Conservation (phyloP, 2,797 vertebrate species). For the Intellagama lesueurii region DNA sequence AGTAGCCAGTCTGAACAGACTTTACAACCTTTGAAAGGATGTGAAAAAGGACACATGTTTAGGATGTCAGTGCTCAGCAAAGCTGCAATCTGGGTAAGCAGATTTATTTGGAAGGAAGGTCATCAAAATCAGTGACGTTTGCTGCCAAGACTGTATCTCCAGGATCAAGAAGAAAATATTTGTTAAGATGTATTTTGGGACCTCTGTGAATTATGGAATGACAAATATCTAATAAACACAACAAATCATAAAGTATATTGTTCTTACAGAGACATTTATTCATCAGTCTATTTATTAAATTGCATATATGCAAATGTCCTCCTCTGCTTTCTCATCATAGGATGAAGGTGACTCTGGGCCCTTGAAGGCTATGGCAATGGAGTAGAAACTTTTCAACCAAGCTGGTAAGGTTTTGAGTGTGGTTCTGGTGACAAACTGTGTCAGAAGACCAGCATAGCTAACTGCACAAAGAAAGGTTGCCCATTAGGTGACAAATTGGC, state of each 20-base stretch:
- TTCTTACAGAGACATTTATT: conserved; percentile 38
- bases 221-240: conserved; percentile 53
- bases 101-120: not conserved
- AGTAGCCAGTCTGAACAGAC: not conserved
- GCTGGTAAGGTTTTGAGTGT: too few relatives aligned
- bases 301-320: too few relatives aligned
- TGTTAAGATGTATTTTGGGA: conserved; percentile 39
- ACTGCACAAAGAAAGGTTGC: too few relatives aligned
- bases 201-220: conserved; percentile 49
- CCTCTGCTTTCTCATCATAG: too few relatives aligned
- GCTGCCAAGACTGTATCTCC: not conserved
- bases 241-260: conserved; percentile 32
- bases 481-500: too few relatives aligned
- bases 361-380: too few relatives aligned
- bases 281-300: too few relatives aligned
- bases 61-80: not conserved
- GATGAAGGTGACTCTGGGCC: too few relatives aligned
- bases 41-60: not conserved
- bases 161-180: not conserved
- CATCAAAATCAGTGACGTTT: not conserved
- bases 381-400: too few relatives aligned
- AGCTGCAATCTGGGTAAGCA: not conserved
- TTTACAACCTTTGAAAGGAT: not conserved
- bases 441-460: too few relatives aligned
- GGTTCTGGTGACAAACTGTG: too few relatives aligned